These are phyloP conservation scores for Poeciliopsis gracilis DNA, from an alignment of 2,797 vertebrate genomes.

Conservation along the genomic window DNA sequence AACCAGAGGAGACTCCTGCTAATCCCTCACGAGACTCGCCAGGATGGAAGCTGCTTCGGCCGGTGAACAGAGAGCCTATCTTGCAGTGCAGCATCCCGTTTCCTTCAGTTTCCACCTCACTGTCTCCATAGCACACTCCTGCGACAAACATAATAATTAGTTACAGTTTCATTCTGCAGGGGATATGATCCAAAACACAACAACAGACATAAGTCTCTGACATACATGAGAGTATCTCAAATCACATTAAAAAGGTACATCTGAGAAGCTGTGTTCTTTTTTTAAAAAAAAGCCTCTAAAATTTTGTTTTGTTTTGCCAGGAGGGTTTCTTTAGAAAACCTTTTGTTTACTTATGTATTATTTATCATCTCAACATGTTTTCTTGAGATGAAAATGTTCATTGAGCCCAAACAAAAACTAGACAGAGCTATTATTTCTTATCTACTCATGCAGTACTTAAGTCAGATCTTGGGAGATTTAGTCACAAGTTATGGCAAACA, in stretches of 20 bases:
- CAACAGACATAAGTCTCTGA: constrained; percentile 7
- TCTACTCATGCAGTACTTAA: not conserved
- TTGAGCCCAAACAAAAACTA: not conserved
- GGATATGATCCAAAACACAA: constrained; percentile 4
- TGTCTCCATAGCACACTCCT: constrained; percentile 85
- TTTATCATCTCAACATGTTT: constrained; percentile 7
- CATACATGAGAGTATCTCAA: rapidly evolving
- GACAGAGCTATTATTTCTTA: not conserved
- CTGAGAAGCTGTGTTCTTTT: not conserved
- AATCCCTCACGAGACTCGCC: constrained; percentile 77
- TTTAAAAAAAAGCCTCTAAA: not conserved
- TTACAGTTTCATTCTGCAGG: constrained; percentile 20
- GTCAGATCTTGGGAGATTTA: not conserved
- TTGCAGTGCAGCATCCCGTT: constrained; percentile 75
- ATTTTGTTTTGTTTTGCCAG: constrained; percentile 8
- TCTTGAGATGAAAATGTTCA: not conserved
- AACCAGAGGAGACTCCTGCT: constrained; percentile 73
- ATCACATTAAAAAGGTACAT: not conserved
- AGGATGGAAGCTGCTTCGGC: constrained; percentile 80
- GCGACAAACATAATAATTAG: constrained; percentile 32
- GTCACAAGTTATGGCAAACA: not conserved
- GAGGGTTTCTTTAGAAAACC: not conserved
- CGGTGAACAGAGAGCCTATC: constrained; percentile 81
- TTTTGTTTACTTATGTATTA: constrained; percentile 6
- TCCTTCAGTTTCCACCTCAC: constrained; percentile 81